phyloP scores from a whole-genome alignment of 2,888 invertebrate genomes.

The Folsomia candida region DNA sequence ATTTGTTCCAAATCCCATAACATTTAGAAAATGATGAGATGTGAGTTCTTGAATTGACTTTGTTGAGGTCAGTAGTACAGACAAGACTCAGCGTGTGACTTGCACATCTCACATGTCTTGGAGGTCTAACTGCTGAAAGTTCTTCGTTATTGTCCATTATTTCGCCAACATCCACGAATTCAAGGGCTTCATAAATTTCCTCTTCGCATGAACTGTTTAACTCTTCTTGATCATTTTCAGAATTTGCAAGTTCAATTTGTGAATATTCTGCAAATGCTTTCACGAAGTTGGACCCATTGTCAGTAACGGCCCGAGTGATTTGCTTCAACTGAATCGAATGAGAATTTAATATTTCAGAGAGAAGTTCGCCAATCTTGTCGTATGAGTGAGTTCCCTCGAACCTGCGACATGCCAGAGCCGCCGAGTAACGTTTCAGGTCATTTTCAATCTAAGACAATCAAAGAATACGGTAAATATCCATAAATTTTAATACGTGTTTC shows the following conservation, averaged over 20 bases:
- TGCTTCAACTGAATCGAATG: neutral
- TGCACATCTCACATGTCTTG: neutral
- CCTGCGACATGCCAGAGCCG: too few relatives aligned
- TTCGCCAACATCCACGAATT: neutral
- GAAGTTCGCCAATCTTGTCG: too few relatives aligned
- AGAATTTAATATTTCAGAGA: too few relatives aligned
- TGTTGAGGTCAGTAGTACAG: neutral
- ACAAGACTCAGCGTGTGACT: neutral
- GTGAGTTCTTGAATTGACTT: neutral
- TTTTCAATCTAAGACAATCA: too few relatives aligned
- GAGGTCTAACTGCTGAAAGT: neutral
- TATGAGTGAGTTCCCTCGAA: too few relatives aligned
- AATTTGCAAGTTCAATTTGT: neutral
- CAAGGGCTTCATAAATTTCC: neutral
- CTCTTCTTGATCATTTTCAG: constrained; percentile 2
- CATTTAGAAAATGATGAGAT: too few relatives aligned
- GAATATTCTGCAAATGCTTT: neutral
- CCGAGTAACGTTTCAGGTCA: too few relatives aligned
- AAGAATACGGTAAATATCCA: too few relatives aligned
- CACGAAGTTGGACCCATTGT: constrained; percentile 17
- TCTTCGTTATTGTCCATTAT: neutral
- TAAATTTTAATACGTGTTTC: too few relatives aligned
- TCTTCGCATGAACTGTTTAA: neutral
- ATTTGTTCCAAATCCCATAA: too few relatives aligned
- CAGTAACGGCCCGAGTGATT: constrained; percentile 10